Evolutionary conservation across 2,113 vertebrate genomes (phyloP), one percentile per base, ranked within the genome.

Genomic region (Butastur rufipennis): DNA sequence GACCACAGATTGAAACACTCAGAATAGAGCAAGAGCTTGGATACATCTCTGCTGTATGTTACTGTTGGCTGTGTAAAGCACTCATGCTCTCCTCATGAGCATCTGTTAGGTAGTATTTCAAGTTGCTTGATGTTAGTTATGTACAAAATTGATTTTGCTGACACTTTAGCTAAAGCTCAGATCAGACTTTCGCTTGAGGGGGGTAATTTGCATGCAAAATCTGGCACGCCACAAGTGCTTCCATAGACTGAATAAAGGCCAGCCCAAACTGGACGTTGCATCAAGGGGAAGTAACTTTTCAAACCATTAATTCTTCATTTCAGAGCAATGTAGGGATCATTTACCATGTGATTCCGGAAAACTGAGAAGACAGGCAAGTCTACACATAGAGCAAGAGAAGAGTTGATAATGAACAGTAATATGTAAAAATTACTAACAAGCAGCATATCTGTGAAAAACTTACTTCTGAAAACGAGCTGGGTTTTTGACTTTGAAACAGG

Each of bases 91-190:
- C 34, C 58, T 82, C 48, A 4, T 32, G n/a, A 86, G 74, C 10
- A 0, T 63, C 90, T 86, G 23, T 73, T 72, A 17, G 45, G 65
- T 26, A 70, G 43, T 31, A 48, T 91, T 86, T 81, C 50, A 79
- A 93, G 80, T 92, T 78, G 86, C 13, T 66, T 72, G 23, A 1
- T 65, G 56, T 94, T 95, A 95, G 89, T 97, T 95, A 63, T 71
- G 88, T 85, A 63, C 31, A 74, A 86, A 95, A 68, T 32, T 68
- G 83, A 83, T 62, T 94, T 96, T 95, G 58, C 93, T 97, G 89
- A 94, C 85, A 34, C 71, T 68, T 92, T 16, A 79, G 78, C 63
- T 86, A 71, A 43, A 87, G 90, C 72, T 95, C 61, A 47, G 88
- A 66, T 86, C 40, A 87, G 78, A 21, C 40, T 84, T 65, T 66